Evolutionary conservation across 2,888 invertebrate species (phyloP).

Genomic region (Silvanus unidentatus): DNA sequence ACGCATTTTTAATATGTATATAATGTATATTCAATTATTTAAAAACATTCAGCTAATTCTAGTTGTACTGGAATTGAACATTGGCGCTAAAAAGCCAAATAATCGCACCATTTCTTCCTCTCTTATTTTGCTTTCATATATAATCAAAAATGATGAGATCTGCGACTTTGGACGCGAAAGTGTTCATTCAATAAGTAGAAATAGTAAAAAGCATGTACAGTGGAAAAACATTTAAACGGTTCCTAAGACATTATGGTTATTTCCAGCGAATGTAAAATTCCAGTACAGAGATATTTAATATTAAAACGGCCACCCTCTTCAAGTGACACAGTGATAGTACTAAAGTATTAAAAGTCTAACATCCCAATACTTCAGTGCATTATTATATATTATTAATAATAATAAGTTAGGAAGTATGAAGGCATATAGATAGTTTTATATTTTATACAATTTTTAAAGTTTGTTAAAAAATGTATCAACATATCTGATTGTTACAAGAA

Average conservation of each 20-base stretch:
- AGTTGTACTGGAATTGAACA: slow-evolving; percentile 34
- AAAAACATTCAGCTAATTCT: slow-evolving; percentile 48
- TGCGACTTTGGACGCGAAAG: too few species aligned
- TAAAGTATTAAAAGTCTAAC: slow-evolving; percentile 49
- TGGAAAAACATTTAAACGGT: too few species aligned
- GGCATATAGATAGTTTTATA: slow-evolving; percentile 48
- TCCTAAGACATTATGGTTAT: too few species aligned
- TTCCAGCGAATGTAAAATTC: slow-evolving; percentile 13
- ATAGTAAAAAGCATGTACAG: too few species aligned
- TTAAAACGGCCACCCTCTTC: slow-evolving; percentile 41
- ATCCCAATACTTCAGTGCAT: slow-evolving; percentile 49
- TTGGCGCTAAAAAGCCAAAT: slow-evolving; percentile 19
- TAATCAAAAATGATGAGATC: too few species aligned
- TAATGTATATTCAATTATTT: slow-evolving; percentile 48
- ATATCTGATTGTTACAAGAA: slow-evolving; percentile 22
- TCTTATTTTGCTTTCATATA: too few species aligned
- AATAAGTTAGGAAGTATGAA: slow-evolving; percentile 49
- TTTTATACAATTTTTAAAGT: slow-evolving; percentile 41
- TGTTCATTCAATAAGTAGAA: too few species aligned
- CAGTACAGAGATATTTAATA: slow-evolving; percentile 42
- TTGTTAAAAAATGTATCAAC: slow-evolving; percentile 33
- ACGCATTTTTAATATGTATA: slow-evolving; percentile 46
- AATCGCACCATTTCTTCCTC: not conserved
- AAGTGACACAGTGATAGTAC: slow-evolving; percentile 46
- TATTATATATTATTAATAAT: slow-evolving; percentile 44